These are phyloP conservation scores for Melanostoma scalare DNA, from an alignment of 2,888 invertebrate genomes.

Conservation along the genomic window DNA sequence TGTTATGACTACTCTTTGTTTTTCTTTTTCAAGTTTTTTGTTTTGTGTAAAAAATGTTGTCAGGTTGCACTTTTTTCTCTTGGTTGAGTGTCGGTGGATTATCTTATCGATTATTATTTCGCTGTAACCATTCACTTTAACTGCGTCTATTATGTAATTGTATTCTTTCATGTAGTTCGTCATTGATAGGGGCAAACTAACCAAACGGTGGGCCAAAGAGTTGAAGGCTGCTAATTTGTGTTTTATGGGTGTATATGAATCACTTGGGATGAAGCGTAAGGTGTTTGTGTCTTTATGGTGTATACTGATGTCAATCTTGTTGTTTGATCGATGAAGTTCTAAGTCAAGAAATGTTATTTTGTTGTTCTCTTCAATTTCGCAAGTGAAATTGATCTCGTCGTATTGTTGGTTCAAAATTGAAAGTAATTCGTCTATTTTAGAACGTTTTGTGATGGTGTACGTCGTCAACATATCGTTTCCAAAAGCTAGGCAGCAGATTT, in stretches of 20 bases:
- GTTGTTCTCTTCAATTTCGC: neutral
- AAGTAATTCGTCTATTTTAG: neutral
- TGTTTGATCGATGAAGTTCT: no score
- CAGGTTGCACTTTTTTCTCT: no score
- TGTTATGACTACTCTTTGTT: no score
- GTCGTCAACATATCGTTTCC: no score
- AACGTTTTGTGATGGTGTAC: no score
- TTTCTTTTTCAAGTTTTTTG: no score
- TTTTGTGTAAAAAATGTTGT: no score
- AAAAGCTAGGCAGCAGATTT: no score
- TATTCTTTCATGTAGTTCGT: neutral
- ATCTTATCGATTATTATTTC: neutral
- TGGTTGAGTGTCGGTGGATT: neutral
- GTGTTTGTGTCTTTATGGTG: slow-evolving; percentile 8
- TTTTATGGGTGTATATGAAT: slow-evolving; percentile 7
- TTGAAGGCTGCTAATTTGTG: neutral
- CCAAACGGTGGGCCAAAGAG: slow-evolving; percentile 6
- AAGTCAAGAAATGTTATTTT: neutral
- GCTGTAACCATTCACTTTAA: neutral
- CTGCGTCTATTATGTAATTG: neutral
- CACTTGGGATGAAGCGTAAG: slow-evolving; percentile 14
- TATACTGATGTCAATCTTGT: neutral
- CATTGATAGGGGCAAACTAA: neutral
- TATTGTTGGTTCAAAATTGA: neutral
- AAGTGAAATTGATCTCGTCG: neutral